Evolutionary conservation across 2,113 vertebrate species (phyloP).

Genomic region (Catagonus wagneri): DNA sequence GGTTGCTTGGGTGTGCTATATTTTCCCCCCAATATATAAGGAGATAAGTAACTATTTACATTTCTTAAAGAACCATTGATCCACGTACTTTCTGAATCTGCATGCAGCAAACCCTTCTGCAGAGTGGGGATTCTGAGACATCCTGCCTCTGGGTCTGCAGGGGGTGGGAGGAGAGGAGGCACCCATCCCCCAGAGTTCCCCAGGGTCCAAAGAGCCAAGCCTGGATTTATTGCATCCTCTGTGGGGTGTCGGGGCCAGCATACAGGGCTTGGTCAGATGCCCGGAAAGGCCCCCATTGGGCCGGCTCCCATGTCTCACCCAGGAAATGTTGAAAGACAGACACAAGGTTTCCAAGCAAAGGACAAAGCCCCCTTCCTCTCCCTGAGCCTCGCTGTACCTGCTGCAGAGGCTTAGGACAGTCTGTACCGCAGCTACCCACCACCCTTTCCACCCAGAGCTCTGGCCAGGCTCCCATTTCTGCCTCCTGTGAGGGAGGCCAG

Average conservation of each 20-base stretch:
- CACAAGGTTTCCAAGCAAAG: not conserved
- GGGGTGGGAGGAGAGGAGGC: too few relatives aligned
- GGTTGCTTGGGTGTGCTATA: not conserved
- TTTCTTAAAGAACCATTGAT: not conserved
- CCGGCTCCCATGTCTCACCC: not conserved
- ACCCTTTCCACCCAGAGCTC: not conserved
- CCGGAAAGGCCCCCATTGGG: not conserved
- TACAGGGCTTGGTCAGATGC: not conserved
- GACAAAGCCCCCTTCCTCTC: not conserved
- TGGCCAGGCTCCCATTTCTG: slow-evolving; percentile 53
- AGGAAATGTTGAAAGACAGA: not conserved
- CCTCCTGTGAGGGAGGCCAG: slow-evolving; percentile 67
- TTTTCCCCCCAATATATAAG: not conserved
- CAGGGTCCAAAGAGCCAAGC: not conserved
- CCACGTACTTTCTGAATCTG: too few relatives aligned
- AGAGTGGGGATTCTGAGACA: not conserved
- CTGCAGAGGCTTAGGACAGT: not conserved
- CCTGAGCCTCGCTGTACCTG: not conserved
- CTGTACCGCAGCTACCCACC: not conserved
- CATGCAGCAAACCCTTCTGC: fast-evolving
- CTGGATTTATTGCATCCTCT: not conserved
- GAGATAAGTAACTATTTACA: not conserved
- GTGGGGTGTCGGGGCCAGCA: not conserved
- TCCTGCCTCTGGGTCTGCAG: not conserved
- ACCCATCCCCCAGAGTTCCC: not conserved